A percentile compares a stretch with the other conserved stretches of the same genome.
These are phyloP conservation scores for Maconellicoccus hirsutus DNA, from an alignment of 1,140 invertebrate species.

Conservation along the genomic window DNA sequence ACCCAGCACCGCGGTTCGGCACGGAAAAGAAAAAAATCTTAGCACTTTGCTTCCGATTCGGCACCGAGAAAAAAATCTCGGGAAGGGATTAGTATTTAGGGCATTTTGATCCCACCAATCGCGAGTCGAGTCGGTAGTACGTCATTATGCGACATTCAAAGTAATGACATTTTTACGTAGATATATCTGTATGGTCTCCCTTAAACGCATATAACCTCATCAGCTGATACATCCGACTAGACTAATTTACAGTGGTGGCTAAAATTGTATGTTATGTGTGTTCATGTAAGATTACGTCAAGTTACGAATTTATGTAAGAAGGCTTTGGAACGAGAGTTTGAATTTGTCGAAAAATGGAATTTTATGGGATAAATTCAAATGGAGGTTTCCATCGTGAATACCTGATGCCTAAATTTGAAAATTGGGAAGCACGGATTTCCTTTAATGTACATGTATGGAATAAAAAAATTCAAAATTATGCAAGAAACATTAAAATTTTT, in stretches of 20 bases:
- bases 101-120: background rate
- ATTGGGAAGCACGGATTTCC: too few relatives aligned
- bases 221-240: conserved; percentile 19
- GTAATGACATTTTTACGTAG: background rate
- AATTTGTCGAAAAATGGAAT: too few relatives aligned
- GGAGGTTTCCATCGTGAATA: too few relatives aligned
- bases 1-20: background rate
- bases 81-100: conserved; percentile 21
- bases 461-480: too few relatives aligned
- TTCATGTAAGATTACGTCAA: too few relatives aligned
- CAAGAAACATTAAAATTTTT: too few relatives aligned
- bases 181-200: background rate
- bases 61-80: background rate
- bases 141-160: background rate
- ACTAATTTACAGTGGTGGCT: background rate
- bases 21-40: conserved; percentile 10
- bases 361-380: too few relatives aligned
- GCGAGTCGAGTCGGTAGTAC: background rate
- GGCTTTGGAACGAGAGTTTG: too few relatives aligned
- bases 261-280: background rate
- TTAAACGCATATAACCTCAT: background rate
- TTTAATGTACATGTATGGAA: too few relatives aligned
- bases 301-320: too few relatives aligned
- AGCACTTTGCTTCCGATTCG: background rate
- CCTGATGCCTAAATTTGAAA: too few relatives aligned